Evolutionary conservation across 2,797 vertebrate genomes (phyloP).

Genomic region (Pelobates cultripes): DNA sequence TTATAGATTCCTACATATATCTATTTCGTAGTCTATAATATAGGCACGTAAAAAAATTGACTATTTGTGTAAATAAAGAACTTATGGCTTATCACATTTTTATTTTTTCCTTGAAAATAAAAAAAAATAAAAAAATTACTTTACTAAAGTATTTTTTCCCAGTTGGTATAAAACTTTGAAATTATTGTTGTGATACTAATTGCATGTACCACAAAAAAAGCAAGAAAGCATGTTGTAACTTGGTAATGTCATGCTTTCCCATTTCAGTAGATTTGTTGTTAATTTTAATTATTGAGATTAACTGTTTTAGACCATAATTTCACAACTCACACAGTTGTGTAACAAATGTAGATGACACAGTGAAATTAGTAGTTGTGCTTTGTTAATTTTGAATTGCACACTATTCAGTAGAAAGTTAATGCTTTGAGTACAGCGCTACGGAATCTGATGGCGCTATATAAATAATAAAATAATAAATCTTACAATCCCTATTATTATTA

Average conservation of each 20-base stretch:
- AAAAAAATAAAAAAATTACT: too few relatives aligned
- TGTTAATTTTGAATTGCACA: background rate
- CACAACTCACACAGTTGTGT: background rate
- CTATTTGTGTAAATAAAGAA: too few relatives aligned
- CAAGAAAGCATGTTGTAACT: background rate
- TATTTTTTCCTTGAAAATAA: too few relatives aligned
- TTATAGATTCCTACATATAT: too few relatives aligned
- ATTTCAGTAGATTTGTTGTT: background rate
- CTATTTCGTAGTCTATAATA: too few relatives aligned
- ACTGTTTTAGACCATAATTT: background rate
- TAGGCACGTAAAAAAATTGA: too few relatives aligned
- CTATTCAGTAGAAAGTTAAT: background rate
- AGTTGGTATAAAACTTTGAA: too few relatives aligned
- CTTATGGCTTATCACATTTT: too few relatives aligned
- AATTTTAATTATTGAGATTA: background rate
- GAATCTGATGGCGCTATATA: too few relatives aligned
- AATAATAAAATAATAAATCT: too few relatives aligned
- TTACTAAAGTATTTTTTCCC: too few relatives aligned
- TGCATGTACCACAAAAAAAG: background rate
- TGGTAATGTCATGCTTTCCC: background rate
- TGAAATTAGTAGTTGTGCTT: background rate
- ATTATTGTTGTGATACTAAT: background rate
- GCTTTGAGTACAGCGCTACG: background rate
- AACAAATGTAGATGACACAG: background rate
- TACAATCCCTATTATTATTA: too few relatives aligned